Percentiles rank a stretch among this genome's conserved stretches.
Conservation (phyloP, 2,888 invertebrate genomes). For the Eupelmus urozonus region DNA sequence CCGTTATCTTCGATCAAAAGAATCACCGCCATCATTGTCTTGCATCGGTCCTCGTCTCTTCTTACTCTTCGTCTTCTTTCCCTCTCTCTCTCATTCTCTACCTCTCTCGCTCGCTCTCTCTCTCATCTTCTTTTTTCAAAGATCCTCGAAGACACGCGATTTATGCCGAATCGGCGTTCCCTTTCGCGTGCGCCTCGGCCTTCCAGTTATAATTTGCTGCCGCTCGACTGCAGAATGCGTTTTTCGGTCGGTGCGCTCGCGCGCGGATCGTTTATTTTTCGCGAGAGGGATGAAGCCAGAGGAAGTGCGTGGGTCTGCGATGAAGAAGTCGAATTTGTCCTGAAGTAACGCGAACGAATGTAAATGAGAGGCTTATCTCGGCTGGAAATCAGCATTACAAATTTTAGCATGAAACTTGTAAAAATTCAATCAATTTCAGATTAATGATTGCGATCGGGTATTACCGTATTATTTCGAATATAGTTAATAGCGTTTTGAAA, state of each 20-base stretch:
- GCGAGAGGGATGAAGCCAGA: background rate
- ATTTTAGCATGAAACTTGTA: background rate
- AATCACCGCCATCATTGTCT: slow-evolving; percentile 60
- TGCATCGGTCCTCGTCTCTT: slow-evolving; percentile 32
- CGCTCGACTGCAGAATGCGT: background rate
- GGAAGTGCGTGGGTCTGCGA: background rate
- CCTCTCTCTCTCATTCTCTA: slow-evolving; percentile 6
- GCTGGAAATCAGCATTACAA: background rate
- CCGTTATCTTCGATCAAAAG: slow-evolving; percentile 62
- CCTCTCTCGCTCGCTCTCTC: background rate
- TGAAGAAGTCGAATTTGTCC: background rate
- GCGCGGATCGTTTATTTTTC: no score
- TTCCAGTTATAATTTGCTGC: slow-evolving; percentile 43
- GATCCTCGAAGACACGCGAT: slow-evolving; percentile 44
- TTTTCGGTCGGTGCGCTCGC: background rate
- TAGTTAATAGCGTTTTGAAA: no score
- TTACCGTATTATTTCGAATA: no score
- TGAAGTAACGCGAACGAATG: no score
- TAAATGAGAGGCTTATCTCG: background rate
- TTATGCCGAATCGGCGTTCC: slow-evolving; percentile 47
- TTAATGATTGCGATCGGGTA: no score
- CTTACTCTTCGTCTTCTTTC: slow-evolving; percentile 32
- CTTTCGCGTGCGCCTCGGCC: background rate
- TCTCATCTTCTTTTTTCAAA: slow-evolving; percentile 3
- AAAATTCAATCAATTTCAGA: no score